These are phyloP conservation scores for Chaetodon trifascialis DNA, from an alignment of 2,113 vertebrate genomes.

Conservation along the genomic window DNA sequence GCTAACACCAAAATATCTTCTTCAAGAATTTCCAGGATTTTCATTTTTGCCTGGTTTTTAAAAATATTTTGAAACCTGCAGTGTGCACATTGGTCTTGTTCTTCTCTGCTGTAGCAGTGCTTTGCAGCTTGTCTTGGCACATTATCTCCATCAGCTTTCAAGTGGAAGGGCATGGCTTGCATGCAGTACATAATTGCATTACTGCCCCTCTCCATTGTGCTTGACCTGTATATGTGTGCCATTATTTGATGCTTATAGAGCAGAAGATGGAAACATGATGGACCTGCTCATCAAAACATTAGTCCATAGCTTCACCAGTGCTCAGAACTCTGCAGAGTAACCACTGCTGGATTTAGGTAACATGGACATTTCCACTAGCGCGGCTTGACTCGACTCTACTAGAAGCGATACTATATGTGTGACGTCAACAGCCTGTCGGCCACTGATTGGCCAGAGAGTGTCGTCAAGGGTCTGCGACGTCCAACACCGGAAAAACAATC, in stretches of 20 bases:
- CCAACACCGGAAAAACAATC: too few species aligned
- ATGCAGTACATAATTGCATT: constrained; percentile 3
- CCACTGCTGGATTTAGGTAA: background rate
- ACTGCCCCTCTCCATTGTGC: background rate
- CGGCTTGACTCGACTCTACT: too few species aligned
- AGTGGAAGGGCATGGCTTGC: background rate
- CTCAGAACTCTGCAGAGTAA: background rate
- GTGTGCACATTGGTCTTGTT: background rate
- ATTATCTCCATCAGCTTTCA: background rate
- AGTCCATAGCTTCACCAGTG: background rate
- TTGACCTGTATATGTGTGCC: too few species aligned
- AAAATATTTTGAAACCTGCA: too few species aligned
- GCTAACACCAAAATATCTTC: background rate
- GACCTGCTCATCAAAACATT: background rate
- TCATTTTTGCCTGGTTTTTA: background rate
- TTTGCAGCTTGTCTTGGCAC: background rate
- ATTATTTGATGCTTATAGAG: background rate
- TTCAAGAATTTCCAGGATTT: background rate
- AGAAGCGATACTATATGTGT: too few species aligned
- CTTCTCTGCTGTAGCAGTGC: background rate
- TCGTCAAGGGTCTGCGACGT: too few species aligned
- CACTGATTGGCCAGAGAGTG: too few species aligned
- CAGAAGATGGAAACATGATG: background rate
- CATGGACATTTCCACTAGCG: background rate
- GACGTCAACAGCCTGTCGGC: too few species aligned